phyloP scores from a whole-genome alignment of 2,113 vertebrate genomes.

The Mastomys coucha region DNA sequence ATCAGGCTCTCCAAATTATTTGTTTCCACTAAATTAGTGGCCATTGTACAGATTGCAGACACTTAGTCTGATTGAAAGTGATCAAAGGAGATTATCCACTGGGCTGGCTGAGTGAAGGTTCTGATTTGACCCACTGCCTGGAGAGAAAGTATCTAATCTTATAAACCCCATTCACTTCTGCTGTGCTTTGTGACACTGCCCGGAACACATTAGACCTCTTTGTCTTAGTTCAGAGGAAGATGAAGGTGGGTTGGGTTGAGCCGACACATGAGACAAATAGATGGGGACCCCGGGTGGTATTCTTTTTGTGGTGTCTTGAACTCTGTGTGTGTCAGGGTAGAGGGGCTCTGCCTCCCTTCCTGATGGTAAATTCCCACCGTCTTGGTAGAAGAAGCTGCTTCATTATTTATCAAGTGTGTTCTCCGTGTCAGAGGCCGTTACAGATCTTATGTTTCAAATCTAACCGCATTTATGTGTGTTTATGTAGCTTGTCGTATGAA shows the following conservation, averaged over 20 bases:
- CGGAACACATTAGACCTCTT: constrained; percentile 62
- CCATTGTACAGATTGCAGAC: constrained; percentile 86
- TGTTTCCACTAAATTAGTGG: constrained; percentile 84
- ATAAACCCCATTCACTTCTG: constrained; percentile 85
- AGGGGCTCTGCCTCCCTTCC: neutral
- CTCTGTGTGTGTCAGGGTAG: neutral
- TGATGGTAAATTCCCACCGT: neutral
- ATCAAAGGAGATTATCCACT: constrained; percentile 88
- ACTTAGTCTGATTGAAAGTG: constrained; percentile 90
- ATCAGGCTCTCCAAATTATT: constrained; percentile 86
- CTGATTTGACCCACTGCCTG: constrained; percentile 89
- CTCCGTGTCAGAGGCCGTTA: neutral
- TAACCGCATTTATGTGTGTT: neutral
- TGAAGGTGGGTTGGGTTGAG: constrained; percentile 31
- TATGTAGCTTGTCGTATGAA: neutral
- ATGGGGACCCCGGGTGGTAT: neutral
- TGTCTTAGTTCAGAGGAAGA: constrained; percentile 78
- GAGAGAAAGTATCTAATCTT: constrained; percentile 89
- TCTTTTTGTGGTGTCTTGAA: constrained; percentile 4
- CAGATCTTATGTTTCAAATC: constrained; percentile 14
- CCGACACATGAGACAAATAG: neutral
- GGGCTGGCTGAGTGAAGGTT: constrained; percentile 84
- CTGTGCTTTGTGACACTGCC: constrained; percentile 44
- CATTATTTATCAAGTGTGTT: constrained; percentile 31
- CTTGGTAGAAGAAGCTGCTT: neutral